Percentiles rank a stretch among this genome's conserved stretches.
phyloP scores from a whole-genome alignment of 2,888 invertebrate genomes.

The Formica aserva region DNA sequence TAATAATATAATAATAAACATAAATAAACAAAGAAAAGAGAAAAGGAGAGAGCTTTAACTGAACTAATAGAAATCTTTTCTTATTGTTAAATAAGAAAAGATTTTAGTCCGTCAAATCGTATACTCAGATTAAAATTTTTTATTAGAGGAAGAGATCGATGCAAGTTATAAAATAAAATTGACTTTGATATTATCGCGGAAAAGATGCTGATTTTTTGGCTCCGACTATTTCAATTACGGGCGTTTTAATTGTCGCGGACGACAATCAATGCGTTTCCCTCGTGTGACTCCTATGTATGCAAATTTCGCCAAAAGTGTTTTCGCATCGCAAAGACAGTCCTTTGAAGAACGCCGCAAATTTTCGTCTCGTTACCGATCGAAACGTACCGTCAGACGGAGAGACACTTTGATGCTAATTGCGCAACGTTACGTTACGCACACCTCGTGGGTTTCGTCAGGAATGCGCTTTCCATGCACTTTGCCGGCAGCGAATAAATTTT shows the following conservation, averaged over 20 bases:
- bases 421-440: constrained; percentile 27
- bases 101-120: background rate
- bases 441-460: constrained; percentile 22
- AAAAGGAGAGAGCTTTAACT: background rate
- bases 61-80: constrained; percentile 15
- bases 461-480: constrained; percentile 42
- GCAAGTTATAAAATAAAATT: background rate
- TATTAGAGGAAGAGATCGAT: background rate
- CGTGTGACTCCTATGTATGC: constrained; percentile 4
- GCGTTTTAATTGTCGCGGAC: background rate
- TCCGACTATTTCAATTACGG: constrained; percentile 13
- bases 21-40: background rate
- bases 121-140: background rate
- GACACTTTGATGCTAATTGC: constrained; percentile 51
- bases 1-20: too few species aligned
- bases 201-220: background rate
- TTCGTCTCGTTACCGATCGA: constrained; percentile 61
- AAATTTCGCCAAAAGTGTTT: constrained; percentile 43
- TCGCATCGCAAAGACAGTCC: constrained; percentile 20
- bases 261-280: background rate
- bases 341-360: constrained; percentile 38
- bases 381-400: constrained; percentile 16
- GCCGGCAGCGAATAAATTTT: constrained; percentile 51
- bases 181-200: background rate
- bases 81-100: background rate